Evolutionary conservation across 1,140 invertebrate species (phyloP).

Genomic region (Gerris buenoi): DNA sequence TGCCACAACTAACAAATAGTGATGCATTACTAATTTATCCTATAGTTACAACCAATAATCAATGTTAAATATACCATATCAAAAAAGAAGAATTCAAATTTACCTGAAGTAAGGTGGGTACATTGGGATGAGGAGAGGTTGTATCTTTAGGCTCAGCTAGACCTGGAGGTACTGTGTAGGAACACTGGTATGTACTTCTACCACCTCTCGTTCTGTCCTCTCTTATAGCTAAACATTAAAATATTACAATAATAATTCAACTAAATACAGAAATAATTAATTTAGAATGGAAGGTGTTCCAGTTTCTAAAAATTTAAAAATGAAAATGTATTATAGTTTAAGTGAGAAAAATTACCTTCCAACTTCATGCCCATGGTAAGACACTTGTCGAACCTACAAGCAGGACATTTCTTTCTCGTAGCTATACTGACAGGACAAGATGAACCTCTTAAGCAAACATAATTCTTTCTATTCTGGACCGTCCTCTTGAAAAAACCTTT

Average conservation of each 20-base stretch:
- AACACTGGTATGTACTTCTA: constrained; percentile 86
- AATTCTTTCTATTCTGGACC: constrained; percentile 94
- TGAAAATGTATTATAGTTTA: too few species aligned
- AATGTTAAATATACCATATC: background rate
- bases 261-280: too few species aligned
- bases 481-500: constrained; percentile 98
- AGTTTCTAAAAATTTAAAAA: background rate
- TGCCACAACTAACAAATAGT: too few species aligned
- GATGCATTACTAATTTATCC: too few species aligned
- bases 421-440: constrained; percentile 80
- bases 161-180: constrained; percentile 61
- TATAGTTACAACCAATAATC: too few species aligned
- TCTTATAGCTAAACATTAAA: constrained; percentile 87
- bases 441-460: constrained; percentile 79
- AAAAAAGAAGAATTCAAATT: background rate
- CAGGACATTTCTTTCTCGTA: constrained; percentile 90
- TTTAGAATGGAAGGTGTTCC: too few species aligned
- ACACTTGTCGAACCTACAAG: constrained; percentile 94
- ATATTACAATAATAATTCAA: too few species aligned
- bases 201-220: constrained; percentile 88
- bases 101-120: background rate
- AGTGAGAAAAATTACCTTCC: constrained; percentile 47
- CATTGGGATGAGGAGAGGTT: background rate
- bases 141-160: constrained; percentile 21
- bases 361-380: constrained; percentile 91